Percentiles rank a stretch among this genome's conserved stretches.
phyloP scores from a whole-genome alignment of 2,113 vertebrate genomes.

The Microcebus murinus region DNA sequence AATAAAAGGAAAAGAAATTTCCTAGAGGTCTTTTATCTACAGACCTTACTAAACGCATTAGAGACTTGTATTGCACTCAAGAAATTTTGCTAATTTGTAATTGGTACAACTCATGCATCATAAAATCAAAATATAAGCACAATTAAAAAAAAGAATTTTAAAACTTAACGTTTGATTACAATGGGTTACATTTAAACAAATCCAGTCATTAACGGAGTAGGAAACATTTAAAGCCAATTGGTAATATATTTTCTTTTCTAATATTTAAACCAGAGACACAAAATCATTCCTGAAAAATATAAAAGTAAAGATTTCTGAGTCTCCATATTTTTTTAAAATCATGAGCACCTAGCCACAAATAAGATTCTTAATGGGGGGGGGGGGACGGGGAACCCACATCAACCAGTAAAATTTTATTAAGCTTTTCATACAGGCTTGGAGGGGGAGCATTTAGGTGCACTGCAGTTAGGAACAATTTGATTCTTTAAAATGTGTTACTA shows the following conservation, averaged over 20 bases:
- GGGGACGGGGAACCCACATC: not conserved
- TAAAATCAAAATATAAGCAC: not conserved
- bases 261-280: slow-evolving; percentile 12
- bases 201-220: not conserved
- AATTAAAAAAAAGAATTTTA: not conserved
- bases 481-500: not conserved
- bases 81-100: not conserved
- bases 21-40: slow-evolving; percentile 27
- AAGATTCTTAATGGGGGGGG: not conserved
- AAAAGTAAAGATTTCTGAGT: not conserved
- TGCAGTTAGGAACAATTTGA: not conserved
- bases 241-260: not conserved
- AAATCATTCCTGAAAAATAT: not conserved
- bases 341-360: not conserved
- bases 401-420: slow-evolving; percentile 26
- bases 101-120: not conserved
- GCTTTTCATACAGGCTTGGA: not conserved
- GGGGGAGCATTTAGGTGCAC: not conserved
- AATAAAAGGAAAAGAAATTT: not conserved
- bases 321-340: slow-evolving; percentile 11
- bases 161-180: slow-evolving; percentile 16
- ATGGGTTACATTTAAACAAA: not conserved
- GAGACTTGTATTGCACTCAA: not conserved
- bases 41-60: not conserved
- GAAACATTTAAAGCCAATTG: not conserved